Evolutionary conservation across 2,888 invertebrate genomes (phyloP), one percentile per base, ranked within the genome.

Genomic region (Phyllotreta striolata): DNA sequence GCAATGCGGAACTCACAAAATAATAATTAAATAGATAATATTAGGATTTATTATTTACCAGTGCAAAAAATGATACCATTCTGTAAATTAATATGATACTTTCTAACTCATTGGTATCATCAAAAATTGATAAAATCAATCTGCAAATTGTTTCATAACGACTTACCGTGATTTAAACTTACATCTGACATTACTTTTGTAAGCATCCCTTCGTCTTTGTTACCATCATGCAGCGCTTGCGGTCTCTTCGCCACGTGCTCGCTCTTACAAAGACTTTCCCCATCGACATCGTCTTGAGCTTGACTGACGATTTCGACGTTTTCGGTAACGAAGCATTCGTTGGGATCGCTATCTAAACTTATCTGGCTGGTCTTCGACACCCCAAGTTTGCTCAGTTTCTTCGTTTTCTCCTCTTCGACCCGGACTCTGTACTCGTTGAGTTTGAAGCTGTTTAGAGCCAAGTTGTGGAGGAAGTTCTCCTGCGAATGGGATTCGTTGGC

Each of bases 351-450:
- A 58, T 81, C 80, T 55, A 82, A 73, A 72, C 81, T 82, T 58
- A 82, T 81, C 66, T 81, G 81, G 62, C 80, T 81, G 2, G 79
- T 81, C 69, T 77, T 81, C 9, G 81, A 82, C 24, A 82, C 75
- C 5, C 81, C 81, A 24, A 82, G 76, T 67, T 81, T 82, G 60
- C 77, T 79, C 59, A 83, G 67, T 68, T 82, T 82, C 56, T 68
- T 67, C 3, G 66, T 59, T 63, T 70, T 72, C 46, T 76, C 76
- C 67, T 78, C 75, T 62, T 77, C 76, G 60, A 77, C 74, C 62
- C 77, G 72, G n/a, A 72, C 74, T 49, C 80, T 73, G 67, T 78
- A 79, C 54, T 81, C 80, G 63, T 81, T 81, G 63, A 81, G 70
- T 66, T 80, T 82, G 69, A 82, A 81, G 68, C 78, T 79, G 70